A percentile compares a stretch with the other conserved stretches of the same genome.
Conservation (phyloP, 1,140 invertebrate species). For the Brachionus sp. region DNA sequence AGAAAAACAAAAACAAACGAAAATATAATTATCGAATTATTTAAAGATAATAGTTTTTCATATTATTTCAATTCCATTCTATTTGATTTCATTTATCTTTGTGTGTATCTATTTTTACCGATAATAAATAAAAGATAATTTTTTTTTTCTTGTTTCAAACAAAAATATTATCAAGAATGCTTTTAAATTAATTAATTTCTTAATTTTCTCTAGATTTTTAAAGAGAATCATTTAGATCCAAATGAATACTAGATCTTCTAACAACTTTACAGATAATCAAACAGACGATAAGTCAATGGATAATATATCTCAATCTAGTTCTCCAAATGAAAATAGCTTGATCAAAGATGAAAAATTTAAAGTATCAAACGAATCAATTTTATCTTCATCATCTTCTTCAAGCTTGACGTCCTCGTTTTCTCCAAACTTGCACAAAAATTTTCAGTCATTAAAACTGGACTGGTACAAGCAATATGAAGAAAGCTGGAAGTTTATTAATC, state of each 20-base stretch:
- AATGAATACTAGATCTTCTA: neutral
- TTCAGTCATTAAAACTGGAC: neutral
- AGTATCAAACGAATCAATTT: slow-evolving; percentile 9
- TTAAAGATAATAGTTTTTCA: slow-evolving; percentile 43
- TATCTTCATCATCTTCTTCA: slow-evolving; percentile 10
- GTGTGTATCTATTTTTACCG: neutral
- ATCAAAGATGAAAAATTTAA: slow-evolving; percentile 23
- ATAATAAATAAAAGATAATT: slow-evolving; percentile 41
- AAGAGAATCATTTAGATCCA: neutral
- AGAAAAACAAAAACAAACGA: slow-evolving; percentile 36
- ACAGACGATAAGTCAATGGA: slow-evolving; percentile 15
- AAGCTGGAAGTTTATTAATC: neutral
- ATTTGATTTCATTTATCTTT: slow-evolving; percentile 32
- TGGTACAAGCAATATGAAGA: slow-evolving; percentile 34
- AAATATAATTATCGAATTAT: slow-evolving; percentile 45
- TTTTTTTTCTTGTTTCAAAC: neutral
- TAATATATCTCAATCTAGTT: slow-evolving; percentile 34
- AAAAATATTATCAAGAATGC: neutral
- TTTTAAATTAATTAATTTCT: slow-evolving; percentile 39
- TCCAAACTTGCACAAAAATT: neutral
- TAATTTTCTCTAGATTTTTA: neutral
- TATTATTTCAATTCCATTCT: slow-evolving; percentile 26
- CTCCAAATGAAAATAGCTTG: neutral
- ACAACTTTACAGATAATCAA: neutral
- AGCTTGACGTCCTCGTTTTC: neutral